Evolutionary conservation across 2,888 invertebrate species (phyloP).

Genomic region (Idaea dimidiata): DNA sequence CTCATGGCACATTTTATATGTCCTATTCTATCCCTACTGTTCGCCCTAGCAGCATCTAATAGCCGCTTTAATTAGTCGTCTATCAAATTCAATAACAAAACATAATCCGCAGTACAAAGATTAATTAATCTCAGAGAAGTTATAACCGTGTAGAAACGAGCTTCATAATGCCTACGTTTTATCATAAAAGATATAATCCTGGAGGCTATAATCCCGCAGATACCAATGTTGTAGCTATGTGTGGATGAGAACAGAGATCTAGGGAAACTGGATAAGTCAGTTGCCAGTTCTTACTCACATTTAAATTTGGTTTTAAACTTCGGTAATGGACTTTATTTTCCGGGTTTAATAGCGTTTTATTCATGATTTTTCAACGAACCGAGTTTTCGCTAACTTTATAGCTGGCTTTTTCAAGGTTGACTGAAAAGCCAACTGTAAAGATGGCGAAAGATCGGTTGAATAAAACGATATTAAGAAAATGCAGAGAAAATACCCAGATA

Average conservation of each 20-base stretch:
- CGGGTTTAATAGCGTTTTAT: too few relatives aligned
- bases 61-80: not conserved
- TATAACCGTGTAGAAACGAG: conserved; percentile 36
- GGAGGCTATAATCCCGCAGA: conserved; percentile 49
- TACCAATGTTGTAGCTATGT: conserved; percentile 45
- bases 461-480: too few relatives aligned
- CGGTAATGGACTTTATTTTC: too few relatives aligned
- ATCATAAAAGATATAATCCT: conserved; percentile 64
- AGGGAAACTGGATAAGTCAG: conserved; percentile 31
- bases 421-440: too few relatives aligned
- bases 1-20: not conserved
- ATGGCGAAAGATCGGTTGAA: too few relatives aligned
- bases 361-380: too few relatives aligned
- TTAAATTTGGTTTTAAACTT: not conserved
- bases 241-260: conserved; percentile 31
- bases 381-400: too few relatives aligned
- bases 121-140: conserved; percentile 54
- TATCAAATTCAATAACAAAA: conserved; percentile 15
- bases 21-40: not conserved
- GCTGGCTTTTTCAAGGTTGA: too few relatives aligned
- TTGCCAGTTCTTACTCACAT: conserved; percentile 12
- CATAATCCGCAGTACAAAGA: conserved; percentile 35
- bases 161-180: conserved; percentile 46
- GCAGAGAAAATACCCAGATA: too few relatives aligned
- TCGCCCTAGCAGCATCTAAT: not conserved